Percentiles rank a stretch among this genome's conserved stretches.
These are phyloP conservation scores for Petaurus breviceps DNA, from an alignment of 2,113 vertebrate genomes.

Conservation along the genomic window DNA sequence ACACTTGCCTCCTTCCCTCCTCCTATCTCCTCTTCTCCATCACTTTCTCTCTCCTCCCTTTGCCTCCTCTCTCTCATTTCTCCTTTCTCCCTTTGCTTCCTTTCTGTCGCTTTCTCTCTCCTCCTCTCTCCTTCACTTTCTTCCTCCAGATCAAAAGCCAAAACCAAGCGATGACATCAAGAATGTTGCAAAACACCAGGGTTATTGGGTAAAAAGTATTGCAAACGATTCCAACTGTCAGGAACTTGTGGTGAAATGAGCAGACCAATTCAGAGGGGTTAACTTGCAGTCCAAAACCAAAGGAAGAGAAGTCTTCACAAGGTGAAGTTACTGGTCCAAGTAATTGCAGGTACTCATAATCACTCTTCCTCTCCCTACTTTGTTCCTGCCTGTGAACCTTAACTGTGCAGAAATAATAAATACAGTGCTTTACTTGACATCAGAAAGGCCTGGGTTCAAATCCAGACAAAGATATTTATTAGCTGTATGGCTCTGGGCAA, in stretches of 20 bases:
- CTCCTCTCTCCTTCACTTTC: slow-evolving; percentile 24
- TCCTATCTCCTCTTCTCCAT: background rate
- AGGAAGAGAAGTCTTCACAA: background rate
- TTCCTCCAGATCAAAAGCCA: background rate
- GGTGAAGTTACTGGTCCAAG: background rate
- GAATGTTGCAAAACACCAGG: background rate
- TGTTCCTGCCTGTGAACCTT: background rate
- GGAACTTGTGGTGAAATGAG: background rate
- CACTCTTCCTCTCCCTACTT: background rate
- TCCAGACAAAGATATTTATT: background rate
- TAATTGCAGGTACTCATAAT: background rate
- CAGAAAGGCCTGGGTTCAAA: background rate
- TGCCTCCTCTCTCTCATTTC: background rate
- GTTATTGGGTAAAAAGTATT: background rate
- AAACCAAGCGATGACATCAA: background rate
- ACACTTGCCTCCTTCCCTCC: too few species aligned
- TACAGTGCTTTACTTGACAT: background rate
- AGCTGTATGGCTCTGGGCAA: background rate
- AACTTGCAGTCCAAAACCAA: background rate
- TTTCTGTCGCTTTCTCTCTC: background rate
- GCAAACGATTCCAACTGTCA: background rate
- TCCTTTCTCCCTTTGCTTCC: slow-evolving; percentile 11
- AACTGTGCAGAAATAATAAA: background rate
- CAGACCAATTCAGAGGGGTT: background rate
- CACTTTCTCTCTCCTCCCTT: background rate